A percentile compares a stretch with the other conserved stretches of the same genome.
phyloP scores from a whole-genome alignment of 2,797 vertebrate genomes.

The Hoplostethus mediterraneus region DNA sequence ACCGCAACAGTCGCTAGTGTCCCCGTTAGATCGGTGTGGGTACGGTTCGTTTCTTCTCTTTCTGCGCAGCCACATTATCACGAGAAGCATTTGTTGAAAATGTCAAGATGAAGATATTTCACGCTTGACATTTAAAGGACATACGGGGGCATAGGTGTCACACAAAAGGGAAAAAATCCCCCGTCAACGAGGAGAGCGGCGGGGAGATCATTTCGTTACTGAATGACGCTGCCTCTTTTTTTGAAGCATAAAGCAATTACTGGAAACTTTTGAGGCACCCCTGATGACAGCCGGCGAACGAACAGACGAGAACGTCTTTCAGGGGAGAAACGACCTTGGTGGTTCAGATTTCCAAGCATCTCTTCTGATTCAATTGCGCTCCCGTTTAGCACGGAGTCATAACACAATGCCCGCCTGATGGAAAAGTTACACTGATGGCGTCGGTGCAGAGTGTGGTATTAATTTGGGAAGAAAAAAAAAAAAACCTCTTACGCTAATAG shows the following conservation, averaged over 20 bases:
- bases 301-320: conserved; percentile 15
- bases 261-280: conserved; percentile 26
- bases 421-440: conserved; percentile 21
- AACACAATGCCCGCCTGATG: conserved; percentile 9
- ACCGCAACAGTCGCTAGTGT: conserved; percentile 18
- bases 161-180: conserved; percentile 30
- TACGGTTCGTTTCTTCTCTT: conserved; percentile 4
- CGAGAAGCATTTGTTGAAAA: conserved; percentile 52
- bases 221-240: conserved; percentile 6
- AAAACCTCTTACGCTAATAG: conserved; percentile 28
- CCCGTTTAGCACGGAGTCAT: conserved; percentile 33
- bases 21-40: conserved; percentile 15
- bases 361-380: conserved; percentile 44
- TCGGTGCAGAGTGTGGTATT: background rate
- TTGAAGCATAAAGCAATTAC: background rate
- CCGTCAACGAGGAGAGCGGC: conserved; percentile 7
- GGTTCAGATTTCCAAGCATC: conserved; percentile 25
- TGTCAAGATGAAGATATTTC: conserved; percentile 48
- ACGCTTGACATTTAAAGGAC: conserved; percentile 60
- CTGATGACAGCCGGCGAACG: conserved; percentile 13
- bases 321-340: conserved; percentile 1
- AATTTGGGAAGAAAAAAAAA: background rate
- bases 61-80: conserved; percentile 22
- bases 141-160: conserved; percentile 1
- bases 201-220: conserved; percentile 28